Percentiles rank a stretch among this genome's conserved stretches.
Conservation (phyloP, 1,140 invertebrate species). For the Chelonus insularis region DNA sequence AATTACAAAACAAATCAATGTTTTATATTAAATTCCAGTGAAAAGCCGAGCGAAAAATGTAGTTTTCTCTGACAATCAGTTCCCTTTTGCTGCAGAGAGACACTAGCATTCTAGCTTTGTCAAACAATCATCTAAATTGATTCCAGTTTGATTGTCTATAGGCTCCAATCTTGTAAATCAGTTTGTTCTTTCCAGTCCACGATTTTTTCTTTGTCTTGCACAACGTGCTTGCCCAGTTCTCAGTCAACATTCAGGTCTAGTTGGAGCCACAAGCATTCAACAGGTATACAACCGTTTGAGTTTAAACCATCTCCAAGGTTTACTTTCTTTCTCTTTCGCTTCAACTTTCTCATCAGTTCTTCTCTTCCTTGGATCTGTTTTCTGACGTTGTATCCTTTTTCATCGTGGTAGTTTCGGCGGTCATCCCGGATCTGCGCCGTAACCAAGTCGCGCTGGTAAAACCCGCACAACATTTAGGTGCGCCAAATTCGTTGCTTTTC, state of each 20-base stretch:
- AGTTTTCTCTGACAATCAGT: too few species aligned
- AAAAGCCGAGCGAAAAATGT: too few species aligned
- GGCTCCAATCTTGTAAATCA: not conserved
- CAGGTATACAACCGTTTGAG: constrained; percentile 28
- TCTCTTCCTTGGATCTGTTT: not conserved
- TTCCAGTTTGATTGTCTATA: too few species aligned
- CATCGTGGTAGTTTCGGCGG: not conserved
- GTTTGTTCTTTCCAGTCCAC: not conserved
- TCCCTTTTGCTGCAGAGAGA: too few species aligned
- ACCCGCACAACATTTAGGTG: constrained; percentile 9
- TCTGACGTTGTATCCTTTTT: not conserved
- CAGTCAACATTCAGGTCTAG: constrained; percentile 1
- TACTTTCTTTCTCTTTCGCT: not conserved
- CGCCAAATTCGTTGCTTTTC: constrained; percentile 4
- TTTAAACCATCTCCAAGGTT: constrained; percentile 20
- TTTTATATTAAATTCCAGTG: too few species aligned
- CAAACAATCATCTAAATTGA: too few species aligned
- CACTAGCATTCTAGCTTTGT: too few species aligned
- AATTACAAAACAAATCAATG: too few species aligned
- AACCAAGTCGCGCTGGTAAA: constrained; percentile 8
- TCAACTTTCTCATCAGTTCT: not conserved
- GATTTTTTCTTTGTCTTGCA: not conserved
- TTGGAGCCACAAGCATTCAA: constrained; percentile 27
- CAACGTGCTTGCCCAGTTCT: not conserved
- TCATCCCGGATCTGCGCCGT: constrained; percentile 8